phyloP scores from a whole-genome alignment of 2,888 invertebrate genomes.

The Phyto melanocephala region DNA sequence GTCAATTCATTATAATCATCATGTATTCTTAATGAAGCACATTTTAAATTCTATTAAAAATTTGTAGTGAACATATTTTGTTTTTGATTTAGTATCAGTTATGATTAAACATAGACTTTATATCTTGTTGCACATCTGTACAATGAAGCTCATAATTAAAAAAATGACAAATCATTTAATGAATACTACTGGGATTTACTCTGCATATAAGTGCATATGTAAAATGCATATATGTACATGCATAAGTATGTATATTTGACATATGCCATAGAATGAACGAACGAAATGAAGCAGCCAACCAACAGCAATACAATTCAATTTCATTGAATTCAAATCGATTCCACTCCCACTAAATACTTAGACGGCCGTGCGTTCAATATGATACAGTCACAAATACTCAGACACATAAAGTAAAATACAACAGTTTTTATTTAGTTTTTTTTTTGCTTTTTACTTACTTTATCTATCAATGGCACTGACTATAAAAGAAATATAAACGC shows the following conservation, averaged over 20 bases:
- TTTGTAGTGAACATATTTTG: constrained; percentile 11
- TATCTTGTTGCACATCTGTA: neutral
- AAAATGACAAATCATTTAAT: constrained; percentile 59
- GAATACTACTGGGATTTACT: constrained; percentile 36
- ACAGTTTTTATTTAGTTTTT: constrained; percentile 19
- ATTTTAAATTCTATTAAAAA: constrained; percentile 7
- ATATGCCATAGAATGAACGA: constrained; percentile 53
- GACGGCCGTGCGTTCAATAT: constrained; percentile 11
- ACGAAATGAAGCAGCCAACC: constrained; percentile 16
- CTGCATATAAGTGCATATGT: neutral
- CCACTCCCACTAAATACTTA: constrained; percentile 46
- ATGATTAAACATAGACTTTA: neutral
- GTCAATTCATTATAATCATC: neutral
- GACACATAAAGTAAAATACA: constrained; percentile 23
- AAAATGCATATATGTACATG: neutral
- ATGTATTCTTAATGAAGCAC: neutral
- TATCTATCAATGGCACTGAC: constrained; percentile 43
- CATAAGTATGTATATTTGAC: constrained; percentile 39
- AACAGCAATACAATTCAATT: constrained; percentile 51
- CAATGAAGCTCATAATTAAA: constrained; percentile 50
- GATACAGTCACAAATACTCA: neutral
- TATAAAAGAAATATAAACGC: constrained; percentile 54
- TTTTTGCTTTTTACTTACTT: too few relatives aligned
- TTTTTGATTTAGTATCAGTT: constrained; percentile 31
- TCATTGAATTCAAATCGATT: constrained; percentile 57